Conservation (phyloP, 2,888 invertebrate species). For the Lasioglossum zephyrum region DNA sequence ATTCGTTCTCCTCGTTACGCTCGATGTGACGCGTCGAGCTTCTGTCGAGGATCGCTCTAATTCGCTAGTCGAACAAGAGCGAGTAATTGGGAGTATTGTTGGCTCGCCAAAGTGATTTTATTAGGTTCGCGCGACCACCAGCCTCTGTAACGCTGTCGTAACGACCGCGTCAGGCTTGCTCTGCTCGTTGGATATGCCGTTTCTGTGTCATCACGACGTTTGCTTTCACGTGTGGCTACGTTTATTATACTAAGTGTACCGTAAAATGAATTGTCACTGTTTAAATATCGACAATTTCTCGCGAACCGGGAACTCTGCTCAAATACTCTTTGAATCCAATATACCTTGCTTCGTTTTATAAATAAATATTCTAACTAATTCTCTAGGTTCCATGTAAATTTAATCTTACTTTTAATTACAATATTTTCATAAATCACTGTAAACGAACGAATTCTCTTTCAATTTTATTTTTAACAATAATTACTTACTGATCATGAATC, state of each 20-base stretch:
- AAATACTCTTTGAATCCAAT: neutral
- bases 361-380: neutral
- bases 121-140: neutral
- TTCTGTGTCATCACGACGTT: neutral
- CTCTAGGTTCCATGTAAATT: neutral
- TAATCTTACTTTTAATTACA: neutral
- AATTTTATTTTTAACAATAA: too few relatives aligned
- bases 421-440: too few relatives aligned
- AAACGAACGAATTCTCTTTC: too few relatives aligned
- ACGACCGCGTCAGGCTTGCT: neutral
- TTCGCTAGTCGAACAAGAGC: neutral
- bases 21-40: constrained; percentile 5
- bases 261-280: neutral
- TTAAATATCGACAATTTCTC: neutral
- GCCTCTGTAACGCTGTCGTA: neutral
- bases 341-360: neutral
- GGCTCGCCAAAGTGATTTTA: constrained; percentile 8
- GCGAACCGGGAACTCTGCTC: neutral
- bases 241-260: neutral
- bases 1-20: constrained; percentile 14
- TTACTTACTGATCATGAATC: neutral
- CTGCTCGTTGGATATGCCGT: neutral
- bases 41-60: constrained; percentile 10
- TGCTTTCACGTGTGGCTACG: neutral
- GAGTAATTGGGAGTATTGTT: constrained; percentile 5